These are phyloP conservation scores for Caenorhabditis drosophilae DNA, from an alignment of 2,888 invertebrate species.

Conservation along the genomic window DNA sequence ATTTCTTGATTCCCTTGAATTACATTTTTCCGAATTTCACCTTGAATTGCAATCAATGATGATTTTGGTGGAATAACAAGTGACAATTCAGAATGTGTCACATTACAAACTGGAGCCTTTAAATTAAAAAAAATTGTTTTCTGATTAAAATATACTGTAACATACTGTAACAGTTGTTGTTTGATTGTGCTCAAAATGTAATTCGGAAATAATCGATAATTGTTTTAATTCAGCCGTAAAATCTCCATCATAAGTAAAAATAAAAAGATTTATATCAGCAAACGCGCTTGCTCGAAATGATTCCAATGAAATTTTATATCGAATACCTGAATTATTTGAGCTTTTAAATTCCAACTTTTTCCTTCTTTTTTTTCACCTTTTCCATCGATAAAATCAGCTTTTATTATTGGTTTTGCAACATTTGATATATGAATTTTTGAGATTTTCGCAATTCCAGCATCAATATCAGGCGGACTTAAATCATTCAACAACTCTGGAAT, in stretches of 20 bases:
- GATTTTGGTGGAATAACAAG: constrained; percentile 39
- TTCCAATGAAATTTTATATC: constrained; percentile 37
- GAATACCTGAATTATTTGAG: constrained; percentile 22
- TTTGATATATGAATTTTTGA: constrained; percentile 36
- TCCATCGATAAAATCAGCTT: constrained; percentile 52
- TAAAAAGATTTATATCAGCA: constrained; percentile 24
- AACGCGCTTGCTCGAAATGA: constrained; percentile 34
- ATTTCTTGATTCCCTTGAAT: background rate
- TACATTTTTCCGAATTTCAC: constrained; percentile 29
- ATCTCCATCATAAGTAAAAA: constrained; percentile 41
- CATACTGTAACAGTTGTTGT: constrained; percentile 40
- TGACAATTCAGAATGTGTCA: constrained; percentile 40
- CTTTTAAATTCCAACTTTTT: no score
- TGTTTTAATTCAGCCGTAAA: constrained; percentile 43
- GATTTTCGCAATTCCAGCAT: constrained; percentile 25
- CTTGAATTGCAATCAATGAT: constrained; percentile 18
- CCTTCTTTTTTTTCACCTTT: no score
- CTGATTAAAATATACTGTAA: constrained; percentile 2
- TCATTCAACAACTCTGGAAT: constrained; percentile 47
- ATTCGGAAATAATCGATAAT: constrained; percentile 41
- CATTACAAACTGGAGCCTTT: constrained; percentile 48
- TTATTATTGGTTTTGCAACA: constrained; percentile 50
- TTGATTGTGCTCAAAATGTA: constrained; percentile 43
- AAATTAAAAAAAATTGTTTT: constrained; percentile 3
- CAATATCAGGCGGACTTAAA: constrained; percentile 42